phyloP scores from a whole-genome alignment of 2,888 invertebrate genomes.

The Podotricha telesiphe region DNA sequence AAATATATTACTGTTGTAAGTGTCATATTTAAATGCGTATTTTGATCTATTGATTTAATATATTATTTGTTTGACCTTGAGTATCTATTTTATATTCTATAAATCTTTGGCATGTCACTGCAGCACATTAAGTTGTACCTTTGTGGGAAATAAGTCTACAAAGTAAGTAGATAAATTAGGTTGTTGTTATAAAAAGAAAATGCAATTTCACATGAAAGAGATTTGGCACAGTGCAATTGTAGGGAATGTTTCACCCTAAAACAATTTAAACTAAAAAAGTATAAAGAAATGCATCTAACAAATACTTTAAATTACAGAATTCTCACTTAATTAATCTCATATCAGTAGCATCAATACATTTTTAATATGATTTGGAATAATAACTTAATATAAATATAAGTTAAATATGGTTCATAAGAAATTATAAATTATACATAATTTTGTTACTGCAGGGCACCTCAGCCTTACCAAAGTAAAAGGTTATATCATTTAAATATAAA shows the following conservation, averaged over 20 bases:
- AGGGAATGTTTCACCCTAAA: neutral
- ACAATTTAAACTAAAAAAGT: neutral
- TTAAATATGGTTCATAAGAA: too few relatives aligned
- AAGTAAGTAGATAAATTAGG: neutral
- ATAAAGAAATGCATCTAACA: neutral
- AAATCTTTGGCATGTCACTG: slow-evolving; percentile 46
- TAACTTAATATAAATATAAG: too few relatives aligned
- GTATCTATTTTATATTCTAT: slow-evolving; percentile 6
- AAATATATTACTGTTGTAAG: slow-evolving; percentile 30
- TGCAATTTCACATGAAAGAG: neutral
- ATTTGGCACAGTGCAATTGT: slow-evolving; percentile 9
- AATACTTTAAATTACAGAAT: neutral
- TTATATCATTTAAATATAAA: slow-evolving; percentile 19
- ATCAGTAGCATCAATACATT: neutral
- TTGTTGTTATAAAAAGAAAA: neutral
- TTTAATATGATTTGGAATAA: too few relatives aligned
- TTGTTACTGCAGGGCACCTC: slow-evolving; percentile 28
- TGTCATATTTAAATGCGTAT: slow-evolving; percentile 23
- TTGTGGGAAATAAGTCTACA: neutral
- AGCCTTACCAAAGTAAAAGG: neutral
- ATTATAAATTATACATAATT: slow-evolving; percentile 7
- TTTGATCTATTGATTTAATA: slow-evolving; percentile 7
- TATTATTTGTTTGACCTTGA: neutral
- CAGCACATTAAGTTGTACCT: slow-evolving; percentile 30
- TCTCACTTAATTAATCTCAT: neutral